Conservation (phyloP, 2,888 invertebrate genomes). For the Synanthedon formicaeformis region DNA sequence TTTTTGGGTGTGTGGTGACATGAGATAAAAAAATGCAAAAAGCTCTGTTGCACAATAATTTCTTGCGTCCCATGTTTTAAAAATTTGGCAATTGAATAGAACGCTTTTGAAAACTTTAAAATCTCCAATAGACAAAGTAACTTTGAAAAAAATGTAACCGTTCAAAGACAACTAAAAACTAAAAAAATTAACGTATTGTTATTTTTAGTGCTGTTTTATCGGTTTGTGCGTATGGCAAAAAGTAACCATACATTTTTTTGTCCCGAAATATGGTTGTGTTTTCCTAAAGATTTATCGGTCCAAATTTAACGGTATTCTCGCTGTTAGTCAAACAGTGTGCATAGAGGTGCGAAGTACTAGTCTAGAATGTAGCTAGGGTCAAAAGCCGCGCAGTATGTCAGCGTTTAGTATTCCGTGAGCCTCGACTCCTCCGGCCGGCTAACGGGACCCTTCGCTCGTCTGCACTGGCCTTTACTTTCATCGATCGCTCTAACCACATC, state of each 20-base stretch:
- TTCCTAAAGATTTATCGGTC: background rate
- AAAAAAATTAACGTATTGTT: background rate
- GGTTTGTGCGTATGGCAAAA: too few species aligned
- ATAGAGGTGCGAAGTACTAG: constrained; percentile 56
- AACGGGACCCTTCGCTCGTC: constrained; percentile 59
- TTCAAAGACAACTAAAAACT: background rate
- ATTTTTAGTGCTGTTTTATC: too few species aligned
- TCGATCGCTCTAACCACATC: constrained; percentile 51
- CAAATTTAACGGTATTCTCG: background rate
- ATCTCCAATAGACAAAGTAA: background rate
- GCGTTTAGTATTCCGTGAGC: constrained; percentile 68
- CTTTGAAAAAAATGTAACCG: background rate
- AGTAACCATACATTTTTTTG: too few species aligned
- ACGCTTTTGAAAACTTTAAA: background rate
- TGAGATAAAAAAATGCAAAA: background rate
- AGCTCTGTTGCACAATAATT: background rate
- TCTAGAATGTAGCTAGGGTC: constrained; percentile 68
- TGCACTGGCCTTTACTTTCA: constrained; percentile 68
- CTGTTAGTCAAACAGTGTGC: constrained; percentile 14
- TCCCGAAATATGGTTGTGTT: too few species aligned
- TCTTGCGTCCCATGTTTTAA: background rate
- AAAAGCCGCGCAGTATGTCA: constrained; percentile 70
- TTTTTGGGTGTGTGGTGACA: background rate
- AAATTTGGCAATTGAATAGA: background rate
- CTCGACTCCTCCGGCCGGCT: constrained; percentile 44